Evolutionary conservation across 2,888 invertebrate genomes (phyloP).

Genomic region (Junonia oenone): DNA sequence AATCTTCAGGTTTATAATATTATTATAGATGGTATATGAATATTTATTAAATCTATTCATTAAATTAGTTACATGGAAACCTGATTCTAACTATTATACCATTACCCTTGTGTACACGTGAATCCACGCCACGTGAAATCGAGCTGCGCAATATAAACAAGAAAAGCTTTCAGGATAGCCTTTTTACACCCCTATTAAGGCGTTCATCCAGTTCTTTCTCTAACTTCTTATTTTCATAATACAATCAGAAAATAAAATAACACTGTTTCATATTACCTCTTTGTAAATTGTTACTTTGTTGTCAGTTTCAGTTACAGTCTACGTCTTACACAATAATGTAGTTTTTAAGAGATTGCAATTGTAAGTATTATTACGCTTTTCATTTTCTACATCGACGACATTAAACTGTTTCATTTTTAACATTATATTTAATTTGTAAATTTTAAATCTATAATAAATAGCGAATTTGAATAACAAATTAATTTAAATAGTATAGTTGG

Average conservation of each 20-base stretch:
- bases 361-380: background rate
- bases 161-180: background rate
- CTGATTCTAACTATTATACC: background rate
- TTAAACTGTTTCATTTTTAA: background rate
- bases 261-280: background rate
- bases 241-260: background rate
- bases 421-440: background rate
- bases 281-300: background rate
- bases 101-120: conserved; percentile 4
- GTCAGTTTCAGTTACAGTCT: background rate
- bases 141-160: background rate
- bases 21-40: no score
- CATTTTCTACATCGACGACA: background rate
- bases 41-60: background rate
- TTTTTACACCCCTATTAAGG: background rate
- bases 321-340: background rate
- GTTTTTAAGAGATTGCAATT: background rate
- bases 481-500: background rate
- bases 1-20: no score
- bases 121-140: conserved; percentile 2
- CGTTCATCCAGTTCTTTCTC: background rate
- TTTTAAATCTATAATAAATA: background rate
- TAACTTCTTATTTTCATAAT: background rate
- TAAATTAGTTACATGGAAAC: background rate
- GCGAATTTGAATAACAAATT: background rate